Evolutionary conservation across 2,113 vertebrate genomes (phyloP).

Genomic region (Odocoileus hemionus): DNA sequence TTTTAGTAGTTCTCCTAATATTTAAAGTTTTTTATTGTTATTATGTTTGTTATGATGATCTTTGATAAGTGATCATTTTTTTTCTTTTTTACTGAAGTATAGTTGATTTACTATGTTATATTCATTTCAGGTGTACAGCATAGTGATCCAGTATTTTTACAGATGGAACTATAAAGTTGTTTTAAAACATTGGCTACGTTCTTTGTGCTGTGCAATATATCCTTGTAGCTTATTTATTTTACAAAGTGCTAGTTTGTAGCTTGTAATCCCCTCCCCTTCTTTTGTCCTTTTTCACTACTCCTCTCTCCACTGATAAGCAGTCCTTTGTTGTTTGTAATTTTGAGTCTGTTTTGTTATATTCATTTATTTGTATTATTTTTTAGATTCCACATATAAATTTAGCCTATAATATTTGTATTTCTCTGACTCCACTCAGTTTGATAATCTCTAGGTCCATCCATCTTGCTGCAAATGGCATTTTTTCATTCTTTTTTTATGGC

Average conservation of each 20-base stretch:
- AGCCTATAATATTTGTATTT: background rate
- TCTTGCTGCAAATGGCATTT: background rate
- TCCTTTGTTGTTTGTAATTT: background rate
- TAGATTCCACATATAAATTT: background rate
- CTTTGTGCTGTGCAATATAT: background rate
- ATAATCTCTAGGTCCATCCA: background rate
- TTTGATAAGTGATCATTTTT: background rate
- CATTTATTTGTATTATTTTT: background rate
- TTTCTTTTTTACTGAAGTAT: background rate
- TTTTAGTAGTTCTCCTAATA: background rate
- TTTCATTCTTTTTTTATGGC: background rate
- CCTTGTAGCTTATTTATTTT: background rate
- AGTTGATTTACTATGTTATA: background rate
- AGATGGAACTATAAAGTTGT: background rate
- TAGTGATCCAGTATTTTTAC: background rate
- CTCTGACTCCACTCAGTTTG: background rate
- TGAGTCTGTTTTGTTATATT: background rate
- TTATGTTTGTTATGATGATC: background rate
- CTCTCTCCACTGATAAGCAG: background rate
- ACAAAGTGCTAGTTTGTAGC: background rate
- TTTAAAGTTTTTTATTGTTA: background rate
- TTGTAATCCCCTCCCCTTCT: background rate
- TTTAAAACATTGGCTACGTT: background rate
- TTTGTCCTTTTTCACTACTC: background rate
- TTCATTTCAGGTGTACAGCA: background rate